Evolutionary conservation across 1,140 invertebrate species (phyloP), one percentile per base, ranked within the genome.

Genomic region (Amyelois transitella): DNA sequence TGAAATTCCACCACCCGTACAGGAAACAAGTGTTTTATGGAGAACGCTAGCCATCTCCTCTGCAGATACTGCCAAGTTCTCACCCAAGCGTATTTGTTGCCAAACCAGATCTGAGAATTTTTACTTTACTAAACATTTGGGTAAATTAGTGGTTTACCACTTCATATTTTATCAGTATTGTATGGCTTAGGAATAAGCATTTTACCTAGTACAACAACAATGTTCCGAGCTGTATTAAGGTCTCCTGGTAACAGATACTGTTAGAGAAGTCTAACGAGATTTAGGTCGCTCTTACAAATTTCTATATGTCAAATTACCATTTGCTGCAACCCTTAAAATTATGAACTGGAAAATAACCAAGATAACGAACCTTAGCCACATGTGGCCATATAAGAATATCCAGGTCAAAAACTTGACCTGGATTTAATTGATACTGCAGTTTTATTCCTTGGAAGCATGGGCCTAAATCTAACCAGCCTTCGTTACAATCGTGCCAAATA

Each of bases 311-410:
- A n/a, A n/a, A n/a, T n/a, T n/a, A n/a, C n/a, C n/a, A n/a, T n/a
- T n/a, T n/a, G n/a, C n/a, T n/a, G n/a, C n/a, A n/a, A n/a, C n/a
- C n/a, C n/a, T n/a, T n/a, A n/a, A n/a, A n/a, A n/a, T 6, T 48
- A 48, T 3, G 10, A 8, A 6, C 18, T 14, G 18, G 18, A 7
- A 20, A 20, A 10, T 21, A n/a, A 10, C 1, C 4, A 51, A 25
- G 14, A 10, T 18, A 25, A 51, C n/a, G 48, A 58, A 86, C 83
- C 75, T 86, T 86, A 18, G 70, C 72, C 12, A 64, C 63, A 56
- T 82, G 77, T 22, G 81, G 72, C 78, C 80, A 86, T 43, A 85
- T 73, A 12, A 79, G 44, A n/a, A 86, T 60, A 55, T 87, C 80
- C 18, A 83, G 21, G 14, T 85, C 81, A 59, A 62, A 87, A 14